Evolutionary conservation across 2,888 invertebrate genomes (phyloP).

Genomic region (Pheosia tremula): DNA sequence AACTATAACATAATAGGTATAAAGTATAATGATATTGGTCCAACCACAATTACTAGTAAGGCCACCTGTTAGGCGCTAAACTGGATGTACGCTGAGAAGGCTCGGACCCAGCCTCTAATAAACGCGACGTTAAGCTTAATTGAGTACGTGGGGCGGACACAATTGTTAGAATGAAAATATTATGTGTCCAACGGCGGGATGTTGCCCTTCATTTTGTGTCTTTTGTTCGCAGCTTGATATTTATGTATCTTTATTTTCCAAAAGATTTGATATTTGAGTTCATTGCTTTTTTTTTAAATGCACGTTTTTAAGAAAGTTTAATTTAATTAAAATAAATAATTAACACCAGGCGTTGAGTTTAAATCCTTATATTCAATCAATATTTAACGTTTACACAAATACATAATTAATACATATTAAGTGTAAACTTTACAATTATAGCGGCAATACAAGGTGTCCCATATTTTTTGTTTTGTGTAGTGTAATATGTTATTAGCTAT

Average conservation of each 20-base stretch:
- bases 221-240: background rate
- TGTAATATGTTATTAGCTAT: too few relatives aligned
- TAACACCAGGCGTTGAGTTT: too few relatives aligned
- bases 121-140: constrained; percentile 4
- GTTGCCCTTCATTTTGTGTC: background rate
- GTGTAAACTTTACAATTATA: too few relatives aligned
- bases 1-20: background rate
- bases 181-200: background rate
- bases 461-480: too few relatives aligned
- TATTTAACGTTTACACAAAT: too few relatives aligned
- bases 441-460: too few relatives aligned
- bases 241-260: background rate
- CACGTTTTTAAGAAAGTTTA: too few relatives aligned
- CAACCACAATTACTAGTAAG: background rate
- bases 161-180: constrained; percentile 3
- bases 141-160: constrained; percentile 2
- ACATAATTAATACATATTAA: too few relatives aligned
- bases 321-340: too few relatives aligned
- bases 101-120: background rate
- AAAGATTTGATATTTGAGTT: too few relatives aligned
- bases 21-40: background rate
- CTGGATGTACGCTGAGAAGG: background rate
- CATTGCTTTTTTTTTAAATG: too few relatives aligned
- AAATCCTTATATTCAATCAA: too few relatives aligned
- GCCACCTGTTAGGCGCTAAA: constrained; percentile 1